Evolutionary conservation across 2,113 vertebrate species (phyloP).

Genomic region (Passer montanus): DNA sequence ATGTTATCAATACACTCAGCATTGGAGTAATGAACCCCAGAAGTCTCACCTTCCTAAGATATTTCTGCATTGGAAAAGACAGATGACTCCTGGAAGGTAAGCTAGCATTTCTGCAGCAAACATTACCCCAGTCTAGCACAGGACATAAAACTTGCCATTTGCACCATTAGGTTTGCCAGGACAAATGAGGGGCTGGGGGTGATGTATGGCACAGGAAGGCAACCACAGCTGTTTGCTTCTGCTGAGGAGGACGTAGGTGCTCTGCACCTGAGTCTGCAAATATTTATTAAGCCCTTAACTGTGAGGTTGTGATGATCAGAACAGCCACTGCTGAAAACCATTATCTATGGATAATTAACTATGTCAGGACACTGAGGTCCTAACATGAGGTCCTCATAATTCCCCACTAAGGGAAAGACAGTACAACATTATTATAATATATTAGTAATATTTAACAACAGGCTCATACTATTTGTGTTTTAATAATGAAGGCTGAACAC

Average conservation of each 20-base stretch:
- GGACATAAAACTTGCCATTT: conserved; percentile 70
- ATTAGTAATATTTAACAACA: conserved; percentile 68
- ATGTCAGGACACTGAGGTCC: conserved; percentile 75
- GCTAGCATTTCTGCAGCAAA: conserved; percentile 60
- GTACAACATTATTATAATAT: conserved; percentile 63
- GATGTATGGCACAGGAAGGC: conserved; percentile 75
- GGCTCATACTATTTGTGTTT: conserved; percentile 35
- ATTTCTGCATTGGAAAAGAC: conserved; percentile 62
- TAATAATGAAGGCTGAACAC: conserved; percentile 13
- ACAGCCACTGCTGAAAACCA: conserved; percentile 66
- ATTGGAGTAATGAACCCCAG: neutral
- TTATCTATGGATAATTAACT: conserved; percentile 80
- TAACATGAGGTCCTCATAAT: conserved; percentile 73
- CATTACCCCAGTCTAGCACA: neutral
- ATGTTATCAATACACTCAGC: neutral
- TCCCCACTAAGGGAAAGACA: conserved; percentile 69
- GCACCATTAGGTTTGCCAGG: conserved; percentile 74
- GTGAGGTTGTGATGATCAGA: conserved; percentile 42
- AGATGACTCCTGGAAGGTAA: conserved; percentile 60
- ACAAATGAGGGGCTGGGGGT: conserved; percentile 71
- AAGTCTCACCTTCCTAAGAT: conserved; percentile 7
- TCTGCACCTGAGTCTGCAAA: conserved; percentile 70
- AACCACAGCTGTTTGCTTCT: conserved; percentile 79
- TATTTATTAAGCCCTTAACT: conserved; percentile 66
- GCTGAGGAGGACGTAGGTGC: conserved; percentile 47